Conservation (phyloP, 1,140 invertebrate genomes). For the Cherax destructor region DNA sequence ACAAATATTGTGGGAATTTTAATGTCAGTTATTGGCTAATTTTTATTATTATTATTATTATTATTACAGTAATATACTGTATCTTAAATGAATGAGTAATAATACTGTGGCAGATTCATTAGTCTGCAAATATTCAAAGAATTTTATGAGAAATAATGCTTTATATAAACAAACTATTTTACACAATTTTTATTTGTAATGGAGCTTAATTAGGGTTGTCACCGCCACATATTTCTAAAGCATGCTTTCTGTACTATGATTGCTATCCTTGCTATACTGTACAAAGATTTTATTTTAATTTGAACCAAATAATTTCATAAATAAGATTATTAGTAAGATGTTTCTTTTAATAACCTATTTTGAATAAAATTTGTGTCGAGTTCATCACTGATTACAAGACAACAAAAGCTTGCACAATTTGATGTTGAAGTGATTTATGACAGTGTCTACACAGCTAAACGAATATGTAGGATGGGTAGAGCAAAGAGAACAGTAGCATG, state of each 20-base stretch:
- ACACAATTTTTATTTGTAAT: not conserved
- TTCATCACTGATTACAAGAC: too few species aligned
- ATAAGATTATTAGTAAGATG: constrained; percentile 17
- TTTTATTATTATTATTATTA: not conserved
- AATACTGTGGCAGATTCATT: not conserved
- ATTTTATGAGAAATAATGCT: not conserved
- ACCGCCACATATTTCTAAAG: not conserved
- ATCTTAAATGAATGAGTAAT: not conserved
- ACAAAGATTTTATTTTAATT: constrained; percentile 53
- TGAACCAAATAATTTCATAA: constrained; percentile 40
- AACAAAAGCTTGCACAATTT: too few species aligned
- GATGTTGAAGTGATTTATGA: too few species aligned
- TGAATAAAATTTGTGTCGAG: not conserved
- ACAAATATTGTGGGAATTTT: not conserved
- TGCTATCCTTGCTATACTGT: constrained; percentile 36
- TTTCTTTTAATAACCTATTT: not conserved
- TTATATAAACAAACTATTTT: not conserved
- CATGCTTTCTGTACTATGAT: constrained; percentile 25
- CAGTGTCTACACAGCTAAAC: too few species aligned
- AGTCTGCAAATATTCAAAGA: not conserved
- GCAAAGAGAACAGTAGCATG: too few species aligned
- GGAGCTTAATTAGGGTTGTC: constrained; percentile 1
- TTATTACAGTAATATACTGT: not conserved
- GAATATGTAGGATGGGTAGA: too few species aligned
- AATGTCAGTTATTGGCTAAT: not conserved